phyloP scores from a whole-genome alignment of 2,888 invertebrate species.

The Disparrhopalites patrizii region DNA sequence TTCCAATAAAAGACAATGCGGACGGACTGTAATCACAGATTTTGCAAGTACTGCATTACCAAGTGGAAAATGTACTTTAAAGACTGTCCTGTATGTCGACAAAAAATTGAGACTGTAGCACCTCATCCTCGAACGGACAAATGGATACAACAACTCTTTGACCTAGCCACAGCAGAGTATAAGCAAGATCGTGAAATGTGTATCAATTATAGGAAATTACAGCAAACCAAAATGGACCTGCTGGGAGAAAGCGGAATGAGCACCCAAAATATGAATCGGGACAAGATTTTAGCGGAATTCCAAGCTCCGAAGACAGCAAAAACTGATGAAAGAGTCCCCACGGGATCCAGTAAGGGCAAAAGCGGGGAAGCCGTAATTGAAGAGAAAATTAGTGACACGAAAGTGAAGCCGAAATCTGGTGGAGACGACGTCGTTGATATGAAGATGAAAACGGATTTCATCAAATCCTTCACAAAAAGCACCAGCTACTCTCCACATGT shows the following conservation, averaged over 20 bases:
- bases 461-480: neutral
- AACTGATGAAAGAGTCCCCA: too few relatives aligned
- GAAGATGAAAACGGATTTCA: too few relatives aligned
- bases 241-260: neutral
- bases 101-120: neutral
- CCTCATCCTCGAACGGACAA: constrained; percentile 14
- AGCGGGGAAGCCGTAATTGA: too few relatives aligned
- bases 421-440: too few relatives aligned
- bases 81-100: constrained; percentile 15
- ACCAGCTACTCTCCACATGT: neutral
- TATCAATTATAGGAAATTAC: constrained; percentile 25
- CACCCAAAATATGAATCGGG: neutral
- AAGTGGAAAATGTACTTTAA: constrained; percentile 22
- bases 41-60: constrained; percentile 21
- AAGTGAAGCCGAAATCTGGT: too few relatives aligned
- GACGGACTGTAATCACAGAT: constrained; percentile 19
- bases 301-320: too few relatives aligned
- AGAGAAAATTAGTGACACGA: too few relatives aligned
- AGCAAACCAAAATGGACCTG: constrained; percentile 15
- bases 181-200: constrained; percentile 23
- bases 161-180: constrained; percentile 16
- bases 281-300: neutral
- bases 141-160: constrained; percentile 17
- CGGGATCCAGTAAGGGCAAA: too few relatives aligned
- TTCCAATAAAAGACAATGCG: constrained; percentile 10